Conservation (phyloP, 2,888 invertebrate genomes). For the Arge pagana region DNA sequence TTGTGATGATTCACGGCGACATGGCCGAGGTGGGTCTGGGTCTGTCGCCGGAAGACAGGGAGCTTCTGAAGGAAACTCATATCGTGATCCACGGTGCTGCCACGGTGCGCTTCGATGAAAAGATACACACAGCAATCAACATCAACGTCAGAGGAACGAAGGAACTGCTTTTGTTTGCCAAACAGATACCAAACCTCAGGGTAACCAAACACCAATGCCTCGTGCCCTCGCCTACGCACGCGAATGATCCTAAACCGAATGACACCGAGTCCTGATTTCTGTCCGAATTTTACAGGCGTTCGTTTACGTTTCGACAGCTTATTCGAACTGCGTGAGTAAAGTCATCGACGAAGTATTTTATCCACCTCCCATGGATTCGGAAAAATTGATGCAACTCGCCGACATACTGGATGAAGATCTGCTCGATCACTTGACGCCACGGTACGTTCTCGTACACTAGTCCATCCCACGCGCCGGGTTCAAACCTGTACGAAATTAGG, state of each 20-base stretch:
- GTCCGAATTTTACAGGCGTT: conserved; percentile 50
- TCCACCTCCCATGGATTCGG: conserved; percentile 41
- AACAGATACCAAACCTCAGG: conserved; percentile 68
- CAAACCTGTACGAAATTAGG: not conserved
- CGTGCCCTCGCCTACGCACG: not conserved
- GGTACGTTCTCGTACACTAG: conserved; percentile 36
- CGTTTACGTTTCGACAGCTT: conserved; percentile 54
- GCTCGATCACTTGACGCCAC: conserved; percentile 41
- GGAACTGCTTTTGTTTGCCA: conserved; percentile 67
- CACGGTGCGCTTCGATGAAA: conserved; percentile 76
- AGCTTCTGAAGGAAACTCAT: conserved; percentile 60
- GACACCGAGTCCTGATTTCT: no score
- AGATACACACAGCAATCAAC: conserved; percentile 65
- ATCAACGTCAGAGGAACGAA: conserved; percentile 74
- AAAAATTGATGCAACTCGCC: conserved; percentile 43
- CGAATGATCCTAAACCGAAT: not conserved
- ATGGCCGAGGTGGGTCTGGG: conserved; percentile 60
- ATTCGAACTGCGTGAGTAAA: conserved; percentile 43
- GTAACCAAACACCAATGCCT: conserved; percentile 57
- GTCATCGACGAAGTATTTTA: conserved; percentile 52
- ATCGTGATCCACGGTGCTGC: conserved; percentile 78
- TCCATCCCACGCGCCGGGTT: not conserved
- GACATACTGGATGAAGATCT: conserved; percentile 46
- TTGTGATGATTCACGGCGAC: conserved; percentile 65
- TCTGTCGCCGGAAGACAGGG: conserved; percentile 59